A percentile compares a stretch with the other conserved stretches of the same genome.
phyloP scores from a whole-genome alignment of 1,140 invertebrate genomes.

The Andricus grossulariae region DNA sequence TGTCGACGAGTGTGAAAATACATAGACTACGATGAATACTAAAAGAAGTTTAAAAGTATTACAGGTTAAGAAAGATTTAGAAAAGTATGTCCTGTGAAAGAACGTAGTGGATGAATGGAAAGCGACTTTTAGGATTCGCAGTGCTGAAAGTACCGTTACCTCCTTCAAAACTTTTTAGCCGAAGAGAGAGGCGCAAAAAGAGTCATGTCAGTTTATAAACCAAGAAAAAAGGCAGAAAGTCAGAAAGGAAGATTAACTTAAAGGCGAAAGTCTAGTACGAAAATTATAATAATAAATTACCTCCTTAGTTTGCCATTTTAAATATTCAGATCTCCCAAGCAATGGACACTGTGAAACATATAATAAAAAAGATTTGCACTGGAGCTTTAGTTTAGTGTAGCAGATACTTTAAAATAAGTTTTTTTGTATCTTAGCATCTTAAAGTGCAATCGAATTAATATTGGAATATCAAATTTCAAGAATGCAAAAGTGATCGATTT shows the following conservation, averaged over 20 bases:
- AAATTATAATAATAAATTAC: conserved; percentile 36
- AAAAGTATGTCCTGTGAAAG: not conserved
- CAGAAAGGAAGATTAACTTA: not conserved
- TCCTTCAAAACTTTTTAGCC: not conserved
- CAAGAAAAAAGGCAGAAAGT: not conserved
- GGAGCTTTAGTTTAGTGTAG: no score
- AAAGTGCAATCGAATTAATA: no score
- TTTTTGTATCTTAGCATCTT: no score
- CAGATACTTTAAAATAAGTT: no score
- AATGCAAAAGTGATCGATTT: no score
- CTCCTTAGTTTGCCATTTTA: conserved; percentile 34
- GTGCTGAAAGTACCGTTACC: not conserved
- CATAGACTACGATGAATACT: not conserved
- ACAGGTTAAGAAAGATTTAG: conserved; percentile 1
- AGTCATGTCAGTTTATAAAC: not conserved
- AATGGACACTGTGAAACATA: conserved; percentile 35
- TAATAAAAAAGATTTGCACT: not conserved
- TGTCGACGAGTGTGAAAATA: not conserved
- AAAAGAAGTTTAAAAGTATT: not conserved
- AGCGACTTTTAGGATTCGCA: conserved; percentile 13
- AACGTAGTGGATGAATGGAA: conserved; percentile 7
- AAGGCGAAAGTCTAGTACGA: not conserved
- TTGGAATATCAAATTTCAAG: no score
- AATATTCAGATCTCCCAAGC: conserved; percentile 44
- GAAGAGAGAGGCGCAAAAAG: not conserved